Evolutionary conservation across 2,888 invertebrate genomes (phyloP).

Genomic region (Ennomos fuscantarius): DNA sequence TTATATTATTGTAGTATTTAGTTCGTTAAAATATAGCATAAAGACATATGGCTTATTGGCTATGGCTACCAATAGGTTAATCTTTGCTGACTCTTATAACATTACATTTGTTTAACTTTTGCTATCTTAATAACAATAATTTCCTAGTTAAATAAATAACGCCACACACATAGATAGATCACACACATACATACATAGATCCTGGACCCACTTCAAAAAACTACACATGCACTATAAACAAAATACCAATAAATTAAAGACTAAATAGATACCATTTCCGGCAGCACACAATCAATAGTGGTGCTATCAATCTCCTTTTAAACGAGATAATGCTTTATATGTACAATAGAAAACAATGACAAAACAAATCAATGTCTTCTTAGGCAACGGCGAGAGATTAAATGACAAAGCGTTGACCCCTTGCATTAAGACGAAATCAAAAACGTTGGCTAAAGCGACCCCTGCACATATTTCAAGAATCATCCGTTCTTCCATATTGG

Average conservation of each 20-base stretch:
- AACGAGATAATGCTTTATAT: constrained; percentile 37
- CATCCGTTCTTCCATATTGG: constrained; percentile 73
- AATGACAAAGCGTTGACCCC: constrained; percentile 60
- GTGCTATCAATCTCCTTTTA: constrained; percentile 39
- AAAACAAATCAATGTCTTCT: constrained; percentile 59
- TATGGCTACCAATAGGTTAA: too few species aligned
- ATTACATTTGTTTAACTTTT: too few species aligned
- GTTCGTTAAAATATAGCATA: too few species aligned
- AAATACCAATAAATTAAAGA: constrained; percentile 33
- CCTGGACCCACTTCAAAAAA: too few species aligned
- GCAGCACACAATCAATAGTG: constrained; percentile 37
- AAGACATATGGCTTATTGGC: too few species aligned
- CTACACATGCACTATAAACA: constrained; percentile 9
- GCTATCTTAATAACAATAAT: too few species aligned
- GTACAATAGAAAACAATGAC: constrained; percentile 49
- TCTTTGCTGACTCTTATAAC: too few species aligned
- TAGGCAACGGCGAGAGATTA: constrained; percentile 61
- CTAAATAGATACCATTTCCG: constrained; percentile 34
- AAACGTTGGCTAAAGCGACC: constrained; percentile 64
- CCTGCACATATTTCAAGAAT: constrained; percentile 75
- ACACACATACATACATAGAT: too few species aligned
- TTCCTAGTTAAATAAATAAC: too few species aligned
- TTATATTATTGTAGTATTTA: too few species aligned
- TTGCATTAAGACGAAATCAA: constrained; percentile 72
- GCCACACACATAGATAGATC: too few species aligned